Percentiles rank a stretch among this genome's conserved stretches.
Evolutionary conservation across 2,888 invertebrate species (phyloP).

Genomic region (Aleiodes alternator): DNA sequence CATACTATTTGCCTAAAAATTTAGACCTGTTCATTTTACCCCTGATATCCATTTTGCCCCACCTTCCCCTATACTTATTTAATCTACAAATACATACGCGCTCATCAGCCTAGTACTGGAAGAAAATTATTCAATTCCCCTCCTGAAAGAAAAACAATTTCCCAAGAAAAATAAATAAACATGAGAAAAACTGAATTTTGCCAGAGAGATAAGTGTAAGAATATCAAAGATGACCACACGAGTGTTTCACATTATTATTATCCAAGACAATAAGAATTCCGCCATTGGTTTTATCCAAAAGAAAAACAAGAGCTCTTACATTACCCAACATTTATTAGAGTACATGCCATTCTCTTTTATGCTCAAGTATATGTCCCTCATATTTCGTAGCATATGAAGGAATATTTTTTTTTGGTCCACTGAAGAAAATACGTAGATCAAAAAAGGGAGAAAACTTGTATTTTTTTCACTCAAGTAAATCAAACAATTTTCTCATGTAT

Average conservation of each 20-base stretch:
- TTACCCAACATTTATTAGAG: conserved; percentile 22
- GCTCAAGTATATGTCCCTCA: background rate
- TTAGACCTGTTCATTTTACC: too few relatives aligned
- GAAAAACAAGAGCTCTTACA: conserved; percentile 23
- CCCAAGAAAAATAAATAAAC: background rate
- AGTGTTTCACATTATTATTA: background rate
- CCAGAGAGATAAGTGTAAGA: background rate
- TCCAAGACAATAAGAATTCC: conserved; percentile 26
- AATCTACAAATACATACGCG: too few relatives aligned
- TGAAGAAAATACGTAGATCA: background rate
- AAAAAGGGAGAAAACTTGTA: conserved; percentile 35
- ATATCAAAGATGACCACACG: background rate
- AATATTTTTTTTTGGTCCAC: conserved; percentile 16
- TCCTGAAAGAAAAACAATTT: conserved; percentile 6
- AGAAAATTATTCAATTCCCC: background rate
- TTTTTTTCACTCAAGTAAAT: conserved; percentile 28
- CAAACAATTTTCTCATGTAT: conserved; percentile 26
- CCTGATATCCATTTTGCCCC: too few relatives aligned
- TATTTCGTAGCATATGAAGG: conserved; percentile 8
- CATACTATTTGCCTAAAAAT: too few relatives aligned
- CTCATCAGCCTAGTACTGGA: too few relatives aligned
- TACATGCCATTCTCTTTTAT: conserved; percentile 15
- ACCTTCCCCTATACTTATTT: too few relatives aligned
- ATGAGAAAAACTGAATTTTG: too few relatives aligned
- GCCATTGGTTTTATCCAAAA: conserved; percentile 18